Evolutionary conservation across 2,797 vertebrate species (phyloP).

Genomic region (Acipenser transmontanus): DNA sequence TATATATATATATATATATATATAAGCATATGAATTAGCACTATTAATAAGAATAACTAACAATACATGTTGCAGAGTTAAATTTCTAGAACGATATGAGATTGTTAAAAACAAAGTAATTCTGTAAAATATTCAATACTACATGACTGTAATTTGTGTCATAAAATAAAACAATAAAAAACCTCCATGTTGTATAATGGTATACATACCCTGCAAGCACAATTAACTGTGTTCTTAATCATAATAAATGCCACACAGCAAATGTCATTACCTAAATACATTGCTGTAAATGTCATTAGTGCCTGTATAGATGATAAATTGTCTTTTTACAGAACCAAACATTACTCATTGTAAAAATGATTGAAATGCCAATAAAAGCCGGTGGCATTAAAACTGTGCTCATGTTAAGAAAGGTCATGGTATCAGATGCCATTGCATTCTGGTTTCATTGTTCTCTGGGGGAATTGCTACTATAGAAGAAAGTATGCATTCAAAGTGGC

Average conservation of each 20-base stretch:
- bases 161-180: too few species aligned
- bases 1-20: too few species aligned
- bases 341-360: background rate
- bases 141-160: too few species aligned
- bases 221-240: too few species aligned
- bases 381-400: background rate
- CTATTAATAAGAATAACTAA: too few species aligned
- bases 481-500: background rate
- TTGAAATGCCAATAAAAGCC: slow-evolving; percentile 3
- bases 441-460: background rate
- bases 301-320: background rate
- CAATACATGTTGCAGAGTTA: too few species aligned
- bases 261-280: slow-evolving; percentile 3
- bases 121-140: too few species aligned
- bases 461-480: background rate
- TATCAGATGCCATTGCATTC: background rate
- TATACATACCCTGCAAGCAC: too few species aligned
- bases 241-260: background rate
- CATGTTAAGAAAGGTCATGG: background rate
- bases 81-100: too few species aligned
- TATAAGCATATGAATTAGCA: too few species aligned
- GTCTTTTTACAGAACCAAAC: background rate
- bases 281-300: background rate
- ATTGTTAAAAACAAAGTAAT: too few species aligned
- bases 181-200: too few species aligned